Base-by-base conservation (phyloP, 2,113 vertebrate species). In the Numenius arquata region DNA sequence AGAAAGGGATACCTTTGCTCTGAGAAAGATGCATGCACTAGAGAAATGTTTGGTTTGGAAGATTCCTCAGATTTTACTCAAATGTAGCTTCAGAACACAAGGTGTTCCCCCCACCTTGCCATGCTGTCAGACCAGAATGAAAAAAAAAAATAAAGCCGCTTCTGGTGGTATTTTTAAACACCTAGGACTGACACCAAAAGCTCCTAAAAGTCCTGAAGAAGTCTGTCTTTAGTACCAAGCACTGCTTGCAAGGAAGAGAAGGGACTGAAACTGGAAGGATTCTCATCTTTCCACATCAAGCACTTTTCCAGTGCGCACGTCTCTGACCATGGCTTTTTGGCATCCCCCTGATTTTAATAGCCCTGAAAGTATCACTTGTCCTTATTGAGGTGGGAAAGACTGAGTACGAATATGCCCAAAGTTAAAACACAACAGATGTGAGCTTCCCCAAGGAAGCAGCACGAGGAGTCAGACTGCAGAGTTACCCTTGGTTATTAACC, bases 381-480 rank as follows among this genome's bases (percentile, higher is more conserved):
- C 65, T 88, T 77, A 32, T 0, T 56, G 48, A 93, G 47, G 75
- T 79, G 92, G 76, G 70, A 91, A 94, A 78, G 56, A 74, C 45
- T 27, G 38, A 95, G 68, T 53, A 87, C 0, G 22, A 80, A 61
- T 34, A 71, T 45, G 62, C 50, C 45, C 38, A 12, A 85, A 80
- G 29, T 76, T 91, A 95, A 94, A 96, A 62, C 45, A 79, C 91
- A 96, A 75, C 53, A 93, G 71, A 95, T 93, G 74, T 47, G 58
- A 95, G 29, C n/a, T 43, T 85, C 43, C 53, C 23, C 36, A 85
- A 34, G 34, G n/a, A 85, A n/a, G 34, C 30, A 89, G 81, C 56
- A 58, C 0, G 1, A 90, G 48, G 45, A 78, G 50, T 36, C 74
- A 84, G 62, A 55, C 41, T 85, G 17, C 68, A 74, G 41, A 84